phyloP scores from a whole-genome alignment of 2,888 invertebrate species.

The Drosophila peninsularis region DNA sequence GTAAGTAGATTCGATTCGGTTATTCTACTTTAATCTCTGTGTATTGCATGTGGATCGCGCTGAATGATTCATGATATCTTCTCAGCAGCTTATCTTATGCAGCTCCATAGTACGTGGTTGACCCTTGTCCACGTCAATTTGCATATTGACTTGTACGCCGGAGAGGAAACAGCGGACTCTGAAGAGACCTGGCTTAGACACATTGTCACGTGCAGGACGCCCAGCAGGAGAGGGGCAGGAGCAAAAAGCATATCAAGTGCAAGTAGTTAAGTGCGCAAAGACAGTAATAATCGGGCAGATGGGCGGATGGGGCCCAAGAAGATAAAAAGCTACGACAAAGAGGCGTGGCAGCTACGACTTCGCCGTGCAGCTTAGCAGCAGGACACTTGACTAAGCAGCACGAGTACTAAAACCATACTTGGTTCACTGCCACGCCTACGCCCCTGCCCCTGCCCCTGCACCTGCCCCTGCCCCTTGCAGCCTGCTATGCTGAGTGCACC shows the following conservation, averaged over 20 bases:
- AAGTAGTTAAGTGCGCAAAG: constrained; percentile 40
- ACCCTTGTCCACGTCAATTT: too few species aligned
- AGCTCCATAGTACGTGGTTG: too few species aligned
- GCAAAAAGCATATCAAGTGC: constrained; percentile 69
- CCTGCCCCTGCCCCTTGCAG: not conserved
- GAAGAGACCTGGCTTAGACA: constrained; percentile 34
- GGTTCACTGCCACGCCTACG: constrained; percentile 26
- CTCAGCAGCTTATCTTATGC: too few species aligned
- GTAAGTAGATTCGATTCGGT: too few species aligned
- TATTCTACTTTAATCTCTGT: too few species aligned
- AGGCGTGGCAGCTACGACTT: constrained; percentile 45
- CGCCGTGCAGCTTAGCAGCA: constrained; percentile 31
- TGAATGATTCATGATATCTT: too few species aligned
- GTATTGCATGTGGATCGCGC: not conserved
- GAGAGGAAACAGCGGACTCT: constrained; percentile 32
- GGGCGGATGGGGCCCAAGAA: constrained; percentile 48
- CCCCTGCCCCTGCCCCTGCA: too few species aligned
- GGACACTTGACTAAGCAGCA: constrained; percentile 59
- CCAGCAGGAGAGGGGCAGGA: constrained; percentile 7
- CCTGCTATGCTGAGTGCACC: constrained; percentile 53
- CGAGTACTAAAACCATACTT: constrained; percentile 60
- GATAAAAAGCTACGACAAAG: constrained; percentile 67
- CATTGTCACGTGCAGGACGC: constrained; percentile 67
- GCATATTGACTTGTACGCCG: constrained; percentile 3
- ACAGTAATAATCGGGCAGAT: constrained; percentile 51